Evolutionary conservation across 2,113 vertebrate genomes (phyloP), one percentile per base, ranked within the genome.

Genomic region (Alexandromys fortis): DNA sequence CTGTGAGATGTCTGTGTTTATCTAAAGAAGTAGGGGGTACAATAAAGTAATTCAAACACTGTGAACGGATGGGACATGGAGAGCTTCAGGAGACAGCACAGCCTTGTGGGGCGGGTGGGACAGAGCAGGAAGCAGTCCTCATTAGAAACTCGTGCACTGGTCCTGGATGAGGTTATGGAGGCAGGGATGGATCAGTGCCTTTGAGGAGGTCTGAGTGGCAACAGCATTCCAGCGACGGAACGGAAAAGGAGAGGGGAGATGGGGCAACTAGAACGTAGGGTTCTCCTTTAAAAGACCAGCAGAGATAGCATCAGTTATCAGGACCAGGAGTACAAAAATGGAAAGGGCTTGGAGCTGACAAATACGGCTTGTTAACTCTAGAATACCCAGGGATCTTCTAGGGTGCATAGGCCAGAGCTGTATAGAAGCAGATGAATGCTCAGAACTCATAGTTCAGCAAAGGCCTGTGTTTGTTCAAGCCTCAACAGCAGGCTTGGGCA

Each of bases 201-300:
- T 7, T 26, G 17, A 35, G 21, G n/a, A 85, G 4, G 4, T 33
- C 87, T 17, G 17, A 7, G 0, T 49, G 21, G 52, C 11, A 61
- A 17, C 8, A 33, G 1, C n/a, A 26, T 6, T 63, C 67, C 42
- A 0, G 17, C 35, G 3, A 19, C 8, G 16, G 38, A 19, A 2
- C 5, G 14, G 47, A 61, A 0, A 6, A 55, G 42, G 7, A 68
- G n/a, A 73, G 65, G 17, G 4, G 17, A 87, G 65, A 33, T 26
- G 11, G 35, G 33, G 49, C 73, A 26, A 42, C 24, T 42, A 30
- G n/a, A 77, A n/a, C 28, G 16, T 14, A 35, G 1, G 24, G 47
- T 65, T 85, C 68, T 76, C 42, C 33, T 67, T 73, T 67, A 17
- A 67, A 33, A 89, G 85, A 61, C 35, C 17, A 47, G 4, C 47